Evolutionary conservation across 2,888 invertebrate species (phyloP).

Genomic region (Fissipunctia ypsillon): DNA sequence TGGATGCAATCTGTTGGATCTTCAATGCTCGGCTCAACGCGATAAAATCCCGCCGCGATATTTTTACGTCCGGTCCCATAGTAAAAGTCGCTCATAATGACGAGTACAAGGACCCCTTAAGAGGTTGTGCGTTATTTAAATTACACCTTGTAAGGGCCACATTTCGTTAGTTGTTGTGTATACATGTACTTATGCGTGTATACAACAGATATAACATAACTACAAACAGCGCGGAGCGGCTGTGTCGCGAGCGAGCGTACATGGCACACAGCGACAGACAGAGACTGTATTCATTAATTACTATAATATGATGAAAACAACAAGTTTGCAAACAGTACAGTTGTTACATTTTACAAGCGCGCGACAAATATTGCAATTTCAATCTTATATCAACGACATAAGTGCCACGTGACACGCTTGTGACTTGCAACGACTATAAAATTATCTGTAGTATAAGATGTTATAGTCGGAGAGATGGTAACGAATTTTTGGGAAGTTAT

Average conservation of each 20-base stretch:
- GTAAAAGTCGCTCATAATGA: no score
- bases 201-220: constrained; percentile 30
- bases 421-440: neutral
- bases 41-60: no score
- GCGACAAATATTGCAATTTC: neutral
- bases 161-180: no score
- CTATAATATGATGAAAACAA: neutral
- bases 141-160: no score
- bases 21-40: no score
- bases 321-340: neutral
- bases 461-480: neutral
- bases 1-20: no score
- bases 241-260: constrained; percentile 54
- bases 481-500: neutral
- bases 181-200: constrained; percentile 26
- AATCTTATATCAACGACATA: no score
- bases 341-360: neutral
- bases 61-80: no score
- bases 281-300: neutral
- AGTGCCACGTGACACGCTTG: no score
- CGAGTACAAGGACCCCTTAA: no score
- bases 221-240: constrained; percentile 29
- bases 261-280: constrained; percentile 61
- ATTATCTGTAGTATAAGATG: neutral
- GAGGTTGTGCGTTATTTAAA: no score